phyloP scores from a whole-genome alignment of 2,797 vertebrate genomes.

The Merluccius polli region DNA sequence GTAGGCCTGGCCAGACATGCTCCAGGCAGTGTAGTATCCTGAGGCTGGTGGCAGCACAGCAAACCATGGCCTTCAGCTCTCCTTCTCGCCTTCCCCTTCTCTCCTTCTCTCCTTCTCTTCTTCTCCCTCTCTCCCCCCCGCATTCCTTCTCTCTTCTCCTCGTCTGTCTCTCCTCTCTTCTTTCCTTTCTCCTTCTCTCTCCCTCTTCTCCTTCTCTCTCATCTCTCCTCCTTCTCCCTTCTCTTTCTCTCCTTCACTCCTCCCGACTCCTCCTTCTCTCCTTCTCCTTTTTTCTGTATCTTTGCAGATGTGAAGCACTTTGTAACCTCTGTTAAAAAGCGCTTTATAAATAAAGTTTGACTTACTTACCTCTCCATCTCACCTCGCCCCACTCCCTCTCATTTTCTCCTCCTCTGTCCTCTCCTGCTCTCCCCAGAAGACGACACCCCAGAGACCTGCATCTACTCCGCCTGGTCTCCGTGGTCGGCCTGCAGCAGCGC shows the following conservation, averaged over 20 bases:
- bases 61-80: not conserved
- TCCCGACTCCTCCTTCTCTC: constrained; percentile 13
- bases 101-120: not conserved
- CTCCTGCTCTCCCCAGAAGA: constrained; percentile 59
- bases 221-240: constrained; percentile 15
- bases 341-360: too few species aligned
- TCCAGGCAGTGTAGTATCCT: not conserved
- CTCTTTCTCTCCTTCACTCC: not conserved
- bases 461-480: constrained; percentile 95
- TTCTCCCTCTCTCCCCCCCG: too few species aligned
- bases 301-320: too few species aligned
- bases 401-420: constrained; percentile 18
- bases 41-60: not conserved
- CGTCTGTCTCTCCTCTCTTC: constrained; percentile 1
- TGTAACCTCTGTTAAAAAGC: too few species aligned
- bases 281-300: too few species aligned
- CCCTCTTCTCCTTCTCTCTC: constrained; percentile 4
- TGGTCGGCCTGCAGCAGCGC: constrained; percentile 96
- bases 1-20: not conserved
- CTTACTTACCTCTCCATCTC: not conserved
- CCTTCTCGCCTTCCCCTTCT: not conserved
- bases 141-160: too few species aligned
- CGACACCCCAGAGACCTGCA: constrained; percentile 92
- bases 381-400: not conserved
- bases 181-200: not conserved